Percentiles rank a stretch among this genome's conserved stretches.
These are phyloP conservation scores for Sphaerophoria rueppellii DNA, from an alignment of 2,888 invertebrate species.

Conservation along the genomic window DNA sequence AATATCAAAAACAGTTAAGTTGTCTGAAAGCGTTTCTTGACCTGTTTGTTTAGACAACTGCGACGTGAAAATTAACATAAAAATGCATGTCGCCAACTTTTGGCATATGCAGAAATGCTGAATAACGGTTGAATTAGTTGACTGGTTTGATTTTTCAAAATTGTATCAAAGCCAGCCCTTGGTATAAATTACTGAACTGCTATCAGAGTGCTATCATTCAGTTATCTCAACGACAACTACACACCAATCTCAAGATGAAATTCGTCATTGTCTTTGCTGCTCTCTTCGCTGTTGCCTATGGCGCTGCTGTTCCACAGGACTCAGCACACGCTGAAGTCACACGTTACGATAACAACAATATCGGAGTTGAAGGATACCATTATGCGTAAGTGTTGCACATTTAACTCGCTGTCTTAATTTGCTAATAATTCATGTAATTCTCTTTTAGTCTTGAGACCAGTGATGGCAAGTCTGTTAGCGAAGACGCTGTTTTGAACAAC, in stretches of 20 bases:
- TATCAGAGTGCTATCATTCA: constrained; percentile 52
- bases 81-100: neutral
- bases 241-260: constrained; percentile 78
- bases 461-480: constrained; percentile 83
- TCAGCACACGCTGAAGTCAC: constrained; percentile 83
- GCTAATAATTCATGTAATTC: neutral
- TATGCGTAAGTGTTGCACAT: constrained; percentile 83
- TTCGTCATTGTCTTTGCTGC: constrained; percentile 79
- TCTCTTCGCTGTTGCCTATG: constrained; percentile 77
- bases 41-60: too few species aligned
- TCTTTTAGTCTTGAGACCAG: constrained; percentile 82
- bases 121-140: neutral
- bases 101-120: neutral
- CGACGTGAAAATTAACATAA: neutral
- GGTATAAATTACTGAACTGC: constrained; percentile 52
- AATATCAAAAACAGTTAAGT: too few species aligned
- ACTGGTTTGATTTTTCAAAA: neutral
- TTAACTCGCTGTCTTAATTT: constrained; percentile 22
- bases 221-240: constrained; percentile 48
- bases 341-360: constrained; percentile 83
- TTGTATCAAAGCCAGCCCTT: neutral
- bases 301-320: constrained; percentile 74
- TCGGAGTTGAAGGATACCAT: constrained; percentile 84
- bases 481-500: constrained; percentile 83
- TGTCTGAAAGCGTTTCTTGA: too few species aligned